Conservation (phyloP, 1,140 invertebrate species). For the Temnothorax nylanderi region DNA sequence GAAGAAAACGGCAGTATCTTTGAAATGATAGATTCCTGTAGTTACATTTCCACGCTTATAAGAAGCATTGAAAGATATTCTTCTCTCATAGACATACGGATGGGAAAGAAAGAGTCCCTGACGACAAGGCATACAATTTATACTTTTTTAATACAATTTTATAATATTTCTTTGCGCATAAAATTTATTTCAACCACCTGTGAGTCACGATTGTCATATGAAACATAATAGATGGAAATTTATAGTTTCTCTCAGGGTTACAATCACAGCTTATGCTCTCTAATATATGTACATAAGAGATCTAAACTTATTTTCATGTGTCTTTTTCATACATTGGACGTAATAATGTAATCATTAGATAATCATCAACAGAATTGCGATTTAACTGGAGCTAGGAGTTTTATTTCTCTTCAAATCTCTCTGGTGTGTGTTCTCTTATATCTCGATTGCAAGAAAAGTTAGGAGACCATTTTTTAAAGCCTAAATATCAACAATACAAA, state of each 20-base stretch:
- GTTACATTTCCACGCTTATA: not conserved
- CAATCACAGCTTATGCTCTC: not conserved
- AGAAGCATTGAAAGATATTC: not conserved
- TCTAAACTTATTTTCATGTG: not conserved
- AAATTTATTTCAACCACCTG: conserved; percentile 43
- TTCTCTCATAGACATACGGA: not conserved
- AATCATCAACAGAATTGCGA: not conserved
- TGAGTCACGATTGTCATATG: not conserved
- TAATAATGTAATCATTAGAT: conserved; percentile 20
- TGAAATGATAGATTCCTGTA: not conserved
- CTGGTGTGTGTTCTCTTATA: not conserved
- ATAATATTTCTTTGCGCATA: not conserved
- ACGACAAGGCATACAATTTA: not conserved
- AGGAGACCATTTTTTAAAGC: not conserved
- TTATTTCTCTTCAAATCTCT: not conserved
- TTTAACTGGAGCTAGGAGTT: not conserved
- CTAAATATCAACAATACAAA: not conserved
- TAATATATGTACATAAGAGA: not conserved
- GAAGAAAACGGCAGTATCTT: not conserved
- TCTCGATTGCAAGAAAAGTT: not conserved
- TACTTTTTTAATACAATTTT: conserved; percentile 17
- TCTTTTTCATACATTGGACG: not conserved
- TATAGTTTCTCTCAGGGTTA: not conserved
- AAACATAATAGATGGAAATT: conserved; percentile 20
- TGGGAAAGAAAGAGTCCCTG: not conserved